Percentiles rank a stretch among this genome's conserved stretches.
These are phyloP conservation scores for Zootoca vivipara DNA, from an alignment of 2,113 vertebrate species.

Conservation along the genomic window DNA sequence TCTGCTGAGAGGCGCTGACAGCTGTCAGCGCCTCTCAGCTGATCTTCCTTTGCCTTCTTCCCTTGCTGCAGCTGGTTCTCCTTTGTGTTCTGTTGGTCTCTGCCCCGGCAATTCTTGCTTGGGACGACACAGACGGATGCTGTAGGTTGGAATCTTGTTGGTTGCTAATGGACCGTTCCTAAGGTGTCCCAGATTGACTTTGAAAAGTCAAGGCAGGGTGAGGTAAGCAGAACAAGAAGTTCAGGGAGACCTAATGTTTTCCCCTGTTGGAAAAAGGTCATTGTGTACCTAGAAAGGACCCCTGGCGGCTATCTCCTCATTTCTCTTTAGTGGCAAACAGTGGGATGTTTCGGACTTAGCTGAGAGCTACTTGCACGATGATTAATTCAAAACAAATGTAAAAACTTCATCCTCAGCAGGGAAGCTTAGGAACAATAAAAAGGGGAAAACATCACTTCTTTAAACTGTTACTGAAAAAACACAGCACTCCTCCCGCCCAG, in stretches of 20 bases:
- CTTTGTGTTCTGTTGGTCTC: too few relatives aligned
- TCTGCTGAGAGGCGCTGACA: too few relatives aligned
- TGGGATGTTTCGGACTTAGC: constrained; percentile 28
- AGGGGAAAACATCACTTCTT: neutral
- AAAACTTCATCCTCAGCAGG: constrained; percentile 50
- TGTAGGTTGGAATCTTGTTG: constrained; percentile 48
- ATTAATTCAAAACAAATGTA: constrained; percentile 69
- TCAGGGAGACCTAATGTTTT: constrained; percentile 25
- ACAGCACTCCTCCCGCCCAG: too few relatives aligned
- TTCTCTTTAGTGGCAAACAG: constrained; percentile 35
- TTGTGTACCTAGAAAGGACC: constrained; percentile 39
- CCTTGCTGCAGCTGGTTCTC: too few relatives aligned
- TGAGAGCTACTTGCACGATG: constrained; percentile 23
- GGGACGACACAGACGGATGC: constrained; percentile 47
- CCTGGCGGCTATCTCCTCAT: constrained; percentile 22
- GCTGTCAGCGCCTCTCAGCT: too few relatives aligned
- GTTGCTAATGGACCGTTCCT: constrained; percentile 56
- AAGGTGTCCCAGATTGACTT: constrained; percentile 52
- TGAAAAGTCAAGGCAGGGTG: constrained; percentile 31
- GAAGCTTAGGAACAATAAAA: constrained; percentile 62
- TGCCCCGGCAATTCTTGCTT: constrained; percentile 45
- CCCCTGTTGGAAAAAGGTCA: constrained; percentile 41
- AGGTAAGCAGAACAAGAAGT: constrained; percentile 28
- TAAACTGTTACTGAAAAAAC: neutral
- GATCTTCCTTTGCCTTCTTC: too few relatives aligned